Base-by-base conservation (phyloP, 2,113 vertebrate species). In the Alexandromys fortis region DNA sequence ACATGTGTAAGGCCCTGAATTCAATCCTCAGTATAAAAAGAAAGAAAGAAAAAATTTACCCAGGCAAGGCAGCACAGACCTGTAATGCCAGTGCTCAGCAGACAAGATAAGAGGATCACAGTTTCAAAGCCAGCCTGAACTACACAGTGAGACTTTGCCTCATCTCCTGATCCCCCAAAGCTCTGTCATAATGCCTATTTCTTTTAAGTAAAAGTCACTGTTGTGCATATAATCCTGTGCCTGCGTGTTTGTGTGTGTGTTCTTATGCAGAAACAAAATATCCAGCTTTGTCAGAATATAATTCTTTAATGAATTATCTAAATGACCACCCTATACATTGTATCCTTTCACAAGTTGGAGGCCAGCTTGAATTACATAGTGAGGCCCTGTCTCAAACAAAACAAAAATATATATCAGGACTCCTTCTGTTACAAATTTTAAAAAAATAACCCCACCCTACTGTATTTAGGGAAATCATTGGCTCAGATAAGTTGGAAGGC, bases 381-480 rank as follows among this genome's bases (percentile, higher is more conserved):
- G 9, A 89, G 19, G 61, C 26, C 35, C 35, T 47, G 30, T 77
- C 19, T 90, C 38, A 77, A 61, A 89, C 24, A 61, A 90, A 65
- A 89, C 7, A 75, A 61, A 70, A 75, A 30, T 61, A 76, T 45
- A 0, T 33, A 63, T 45, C 28, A 38, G 49, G 38, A 90, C 61
- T 78, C 58, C 21, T 87, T 87, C 45, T 47, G 21, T 67, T 90
- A 65, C 58, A 78, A 90, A 63, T n/a, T 67, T 16, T 35, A 49
- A 38, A 67, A 49, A n/a, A 70, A 24, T 2, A 77, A 89, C 35
- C 47, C 47, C 88, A 76, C 19, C 86, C 73, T 30, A 42, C 79
- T 94, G 42, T 52, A 45, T 94, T 93, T 92, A 86, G 81, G 63
- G n/a, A 88, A 75, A 55, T 70, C 93, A 85, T 83, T 87, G 47